Conservation (phyloP, 2,113 vertebrate genomes). For the Paraplagusia blochii region DNA sequence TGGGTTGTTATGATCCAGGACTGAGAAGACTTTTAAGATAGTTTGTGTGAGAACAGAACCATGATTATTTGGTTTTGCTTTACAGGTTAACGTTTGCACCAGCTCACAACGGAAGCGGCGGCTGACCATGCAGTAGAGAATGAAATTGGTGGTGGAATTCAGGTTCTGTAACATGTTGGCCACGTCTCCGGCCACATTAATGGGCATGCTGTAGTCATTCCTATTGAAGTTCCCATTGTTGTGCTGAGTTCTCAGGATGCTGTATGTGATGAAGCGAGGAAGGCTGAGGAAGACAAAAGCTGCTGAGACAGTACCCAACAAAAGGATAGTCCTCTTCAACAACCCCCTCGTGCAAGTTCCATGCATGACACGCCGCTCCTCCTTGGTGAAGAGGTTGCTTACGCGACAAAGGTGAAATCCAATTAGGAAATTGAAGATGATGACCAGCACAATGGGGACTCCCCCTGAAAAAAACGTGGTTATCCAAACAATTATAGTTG, state of each 20-base stretch:
- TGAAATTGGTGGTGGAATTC: conserved; percentile 78
- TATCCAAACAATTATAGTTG: conserved; percentile 73
- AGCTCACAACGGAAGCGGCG: conserved; percentile 70
- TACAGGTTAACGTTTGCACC: conserved; percentile 47
- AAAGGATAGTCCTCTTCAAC: conserved; percentile 67
- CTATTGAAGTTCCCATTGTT: conserved; percentile 68
- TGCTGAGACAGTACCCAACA: conserved; percentile 69
- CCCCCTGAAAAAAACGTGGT: conserved; percentile 74
- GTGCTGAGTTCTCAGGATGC: conserved; percentile 76
- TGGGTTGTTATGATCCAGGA: conserved; percentile 26
- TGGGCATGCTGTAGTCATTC: conserved; percentile 70
- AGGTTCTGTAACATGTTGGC: conserved; percentile 81
- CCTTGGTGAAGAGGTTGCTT: conserved; percentile 72
- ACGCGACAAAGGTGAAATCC: conserved; percentile 58
- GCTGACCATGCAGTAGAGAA: conserved; percentile 78
- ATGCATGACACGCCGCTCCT: conserved; percentile 62
- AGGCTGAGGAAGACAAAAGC: conserved; percentile 73
- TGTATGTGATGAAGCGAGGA: conserved; percentile 78
- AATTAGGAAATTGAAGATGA: conserved; percentile 77
- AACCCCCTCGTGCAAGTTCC: conserved; percentile 51
- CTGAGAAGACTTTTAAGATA: conserved; percentile 71
- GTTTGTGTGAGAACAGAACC: conserved; percentile 57
- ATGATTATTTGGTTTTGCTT: conserved; percentile 14
- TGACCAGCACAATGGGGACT: conserved; percentile 72
- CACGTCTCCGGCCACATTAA: conserved; percentile 72